A percentile compares a stretch with the other conserved stretches of the same genome.
Evolutionary conservation across 1,140 invertebrate species (phyloP).

Genomic region (Apolygus lucorum): DNA sequence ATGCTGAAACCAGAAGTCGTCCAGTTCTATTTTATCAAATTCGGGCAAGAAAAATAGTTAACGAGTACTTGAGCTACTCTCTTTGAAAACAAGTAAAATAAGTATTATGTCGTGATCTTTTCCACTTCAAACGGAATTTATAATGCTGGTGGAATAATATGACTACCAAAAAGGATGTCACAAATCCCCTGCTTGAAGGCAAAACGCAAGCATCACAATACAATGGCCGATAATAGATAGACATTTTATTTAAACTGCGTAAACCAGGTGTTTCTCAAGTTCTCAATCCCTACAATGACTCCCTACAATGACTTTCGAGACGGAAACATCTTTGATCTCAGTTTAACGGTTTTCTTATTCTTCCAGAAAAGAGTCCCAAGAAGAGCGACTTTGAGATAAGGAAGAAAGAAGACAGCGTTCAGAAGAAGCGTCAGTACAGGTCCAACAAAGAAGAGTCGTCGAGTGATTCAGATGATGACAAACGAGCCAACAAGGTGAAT

Average conservation of each 20-base stretch:
- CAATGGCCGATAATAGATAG: too few relatives aligned
- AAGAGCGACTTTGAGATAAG: conserved; percentile 61
- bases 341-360: conserved; percentile 24
- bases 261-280: too few relatives aligned
- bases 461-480: conserved; percentile 42
- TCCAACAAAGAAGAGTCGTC: conserved; percentile 71
- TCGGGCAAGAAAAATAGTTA: not conserved
- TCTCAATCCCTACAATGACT: not conserved
- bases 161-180: too few relatives aligned
- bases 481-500: conserved; percentile 27
- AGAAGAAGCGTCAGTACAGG: conserved; percentile 74
- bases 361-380: conserved; percentile 38
- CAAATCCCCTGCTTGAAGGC: too few relatives aligned
- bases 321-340: too few relatives aligned
- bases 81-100: too few relatives aligned
- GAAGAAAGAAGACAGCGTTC: conserved; percentile 66
- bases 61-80: too few relatives aligned
- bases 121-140: too few relatives aligned
- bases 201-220: too few relatives aligned
- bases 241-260: too few relatives aligned
- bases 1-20: not conserved
- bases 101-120: too few relatives aligned
- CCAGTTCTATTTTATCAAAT: not conserved
- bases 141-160: too few relatives aligned
- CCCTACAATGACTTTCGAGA: not conserved